Conservation (phyloP, 2,888 invertebrate species). For the Phrixothrix hirtus region DNA sequence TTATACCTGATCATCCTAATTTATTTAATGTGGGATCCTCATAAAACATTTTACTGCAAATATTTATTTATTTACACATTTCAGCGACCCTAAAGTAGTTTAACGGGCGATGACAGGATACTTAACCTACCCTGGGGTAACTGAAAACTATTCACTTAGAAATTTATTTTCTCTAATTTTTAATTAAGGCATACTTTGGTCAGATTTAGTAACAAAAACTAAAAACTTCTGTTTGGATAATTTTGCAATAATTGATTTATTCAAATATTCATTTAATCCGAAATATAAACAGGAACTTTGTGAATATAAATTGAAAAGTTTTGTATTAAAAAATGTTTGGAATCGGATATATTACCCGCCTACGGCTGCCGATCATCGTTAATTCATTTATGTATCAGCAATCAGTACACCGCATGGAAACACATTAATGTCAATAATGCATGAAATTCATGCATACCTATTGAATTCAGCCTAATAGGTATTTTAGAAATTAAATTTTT, state of each 20-base stretch:
- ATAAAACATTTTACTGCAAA: slow-evolving; percentile 18
- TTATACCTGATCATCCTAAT: slow-evolving; percentile 10
- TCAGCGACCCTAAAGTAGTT: slow-evolving; percentile 17
- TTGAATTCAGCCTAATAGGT: background rate
- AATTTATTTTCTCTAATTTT: too few species aligned
- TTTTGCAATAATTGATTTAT: too few species aligned
- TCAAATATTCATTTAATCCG: too few species aligned
- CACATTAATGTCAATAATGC: slow-evolving; percentile 16
- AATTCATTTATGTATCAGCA: slow-evolving; percentile 14
- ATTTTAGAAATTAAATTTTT: slow-evolving; percentile 11
- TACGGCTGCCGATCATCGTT: slow-evolving; percentile 1
- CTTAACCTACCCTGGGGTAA: slow-evolving; percentile 10
- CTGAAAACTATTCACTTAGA: too few species aligned
- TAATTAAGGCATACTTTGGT: too few species aligned
- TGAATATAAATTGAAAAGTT: too few species aligned
- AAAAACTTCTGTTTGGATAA: too few species aligned
- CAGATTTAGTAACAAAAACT: too few species aligned
- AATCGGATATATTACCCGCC: background rate
- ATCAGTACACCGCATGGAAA: slow-evolving; percentile 7
- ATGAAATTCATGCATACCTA: slow-evolving; percentile 11
- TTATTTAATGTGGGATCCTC: slow-evolving; percentile 10
- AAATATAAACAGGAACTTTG: too few species aligned
- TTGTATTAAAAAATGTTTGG: too few species aligned
- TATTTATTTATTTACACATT: slow-evolving; percentile 23
- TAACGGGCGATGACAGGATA: slow-evolving; percentile 16